phyloP scores from a whole-genome alignment of 2,113 vertebrate genomes.

The Anhinga rufa region DNA sequence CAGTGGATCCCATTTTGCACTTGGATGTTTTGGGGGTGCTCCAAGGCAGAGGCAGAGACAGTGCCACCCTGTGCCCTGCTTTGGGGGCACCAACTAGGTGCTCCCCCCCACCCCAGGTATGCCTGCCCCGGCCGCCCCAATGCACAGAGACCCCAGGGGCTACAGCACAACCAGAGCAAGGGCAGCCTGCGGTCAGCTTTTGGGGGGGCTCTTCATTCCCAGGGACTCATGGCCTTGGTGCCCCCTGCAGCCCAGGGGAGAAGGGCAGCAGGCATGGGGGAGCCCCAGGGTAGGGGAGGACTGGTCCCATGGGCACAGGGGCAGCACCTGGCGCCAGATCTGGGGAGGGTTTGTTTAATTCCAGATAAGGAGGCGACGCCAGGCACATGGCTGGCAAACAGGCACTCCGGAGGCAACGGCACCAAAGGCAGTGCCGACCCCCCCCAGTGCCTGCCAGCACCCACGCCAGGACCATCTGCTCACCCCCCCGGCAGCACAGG shows the following conservation, averaged over 20 bases:
- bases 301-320: background rate
- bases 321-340: background rate
- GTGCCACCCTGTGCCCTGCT: background rate
- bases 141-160: accelerated
- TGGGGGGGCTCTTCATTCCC: background rate
- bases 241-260: background rate
- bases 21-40: background rate
- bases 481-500: accelerated
- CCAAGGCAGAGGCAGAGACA: background rate
- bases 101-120: no score
- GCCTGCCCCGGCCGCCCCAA: background rate
- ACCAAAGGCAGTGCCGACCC: background rate
- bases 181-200: background rate
- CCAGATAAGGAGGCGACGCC: background rate
- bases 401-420: background rate
- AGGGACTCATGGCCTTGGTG: background rate
- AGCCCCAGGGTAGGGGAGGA: accelerated
- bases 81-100: background rate
- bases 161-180: accelerated
- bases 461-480: background rate
- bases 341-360: slow-evolving; percentile 25
- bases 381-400: background rate
- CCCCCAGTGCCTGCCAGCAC: background rate
- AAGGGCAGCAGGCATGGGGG: background rate
- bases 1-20: background rate